Percentiles rank a stretch among this genome's conserved stretches.
Conservation (phyloP, 1,140 invertebrate species). For the Heliconius himera region DNA sequence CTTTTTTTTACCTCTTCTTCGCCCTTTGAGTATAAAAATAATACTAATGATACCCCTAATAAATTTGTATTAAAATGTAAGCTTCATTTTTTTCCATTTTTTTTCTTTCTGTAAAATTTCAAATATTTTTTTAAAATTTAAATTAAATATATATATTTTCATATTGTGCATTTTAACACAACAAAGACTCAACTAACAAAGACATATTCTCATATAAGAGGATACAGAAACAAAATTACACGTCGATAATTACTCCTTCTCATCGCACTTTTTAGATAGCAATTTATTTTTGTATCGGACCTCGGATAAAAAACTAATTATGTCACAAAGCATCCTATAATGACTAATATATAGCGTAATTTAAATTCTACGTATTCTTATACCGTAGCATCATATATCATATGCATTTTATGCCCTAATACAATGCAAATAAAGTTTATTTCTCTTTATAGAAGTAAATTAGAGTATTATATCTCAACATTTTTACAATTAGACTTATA, state of each 20-base stretch:
- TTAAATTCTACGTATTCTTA: conserved; percentile 17
- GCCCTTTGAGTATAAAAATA: no score
- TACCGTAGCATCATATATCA: not conserved
- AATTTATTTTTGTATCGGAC: conserved; percentile 32
- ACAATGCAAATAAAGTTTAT: not conserved
- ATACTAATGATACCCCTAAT: no score
- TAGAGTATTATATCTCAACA: not conserved
- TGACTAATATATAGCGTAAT: conserved; percentile 35
- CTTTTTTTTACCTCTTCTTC: no score
- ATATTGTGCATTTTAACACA: no score
- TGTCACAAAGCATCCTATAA: conserved; percentile 51
- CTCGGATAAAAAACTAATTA: conserved; percentile 57
- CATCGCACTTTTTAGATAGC: conserved; percentile 20
- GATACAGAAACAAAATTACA: conserved; percentile 7
- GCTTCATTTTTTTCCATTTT: no score
- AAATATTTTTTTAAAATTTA: no score
- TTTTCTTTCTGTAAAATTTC: no score
- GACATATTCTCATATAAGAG: not conserved
- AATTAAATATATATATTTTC: no score
- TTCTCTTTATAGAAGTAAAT: not conserved
- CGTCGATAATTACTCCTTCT: conserved; percentile 19
- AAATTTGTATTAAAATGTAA: no score
- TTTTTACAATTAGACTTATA: not conserved
- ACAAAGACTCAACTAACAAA: not conserved
- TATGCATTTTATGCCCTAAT: not conserved